Conservation (phyloP, 2,113 vertebrate species). For the Carassius gibelio region DNA sequence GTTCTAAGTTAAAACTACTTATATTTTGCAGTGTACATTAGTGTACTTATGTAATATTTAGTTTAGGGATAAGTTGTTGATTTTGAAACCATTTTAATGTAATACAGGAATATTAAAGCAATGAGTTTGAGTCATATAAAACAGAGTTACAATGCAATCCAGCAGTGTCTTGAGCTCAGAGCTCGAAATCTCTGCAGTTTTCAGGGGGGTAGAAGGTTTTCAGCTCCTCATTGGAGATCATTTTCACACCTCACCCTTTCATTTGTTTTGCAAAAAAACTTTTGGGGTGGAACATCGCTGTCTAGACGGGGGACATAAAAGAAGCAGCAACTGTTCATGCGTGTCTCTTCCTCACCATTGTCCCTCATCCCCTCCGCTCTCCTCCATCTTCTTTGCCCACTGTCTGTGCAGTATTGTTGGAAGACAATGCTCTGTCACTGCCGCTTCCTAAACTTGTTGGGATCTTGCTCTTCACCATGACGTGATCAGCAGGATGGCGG, state of each 20-base stretch:
- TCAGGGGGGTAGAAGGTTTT: slow-evolving; percentile 15
- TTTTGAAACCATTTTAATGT: not conserved
- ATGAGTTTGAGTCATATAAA: not conserved
- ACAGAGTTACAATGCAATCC: not conserved
- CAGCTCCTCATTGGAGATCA: slow-evolving; percentile 30
- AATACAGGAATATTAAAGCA: not conserved
- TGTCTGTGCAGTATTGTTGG: slow-evolving; percentile 73
- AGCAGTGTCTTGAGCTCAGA: not conserved
- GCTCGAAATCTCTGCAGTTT: not conserved
- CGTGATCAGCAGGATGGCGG: slow-evolving; percentile 48
- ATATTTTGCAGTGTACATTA: no score
- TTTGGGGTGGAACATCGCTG: slow-evolving; percentile 60
- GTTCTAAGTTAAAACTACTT: no score
- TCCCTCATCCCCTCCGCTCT: slow-evolving; percentile 59
- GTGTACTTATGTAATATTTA: not conserved
- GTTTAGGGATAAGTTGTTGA: not conserved
- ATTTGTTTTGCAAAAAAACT: slow-evolving; percentile 52
- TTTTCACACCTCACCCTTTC: slow-evolving; percentile 35
- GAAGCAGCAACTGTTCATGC: slow-evolving; percentile 54
- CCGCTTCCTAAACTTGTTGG: slow-evolving; percentile 82
- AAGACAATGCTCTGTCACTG: slow-evolving; percentile 75
- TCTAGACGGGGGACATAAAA: slow-evolving; percentile 65
- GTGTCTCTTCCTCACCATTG: slow-evolving; percentile 62
- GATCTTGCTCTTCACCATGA: slow-evolving; percentile 55
- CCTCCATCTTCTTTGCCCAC: slow-evolving; percentile 40